phyloP scores from a whole-genome alignment of 2,888 invertebrate species.

The Drepana falcataria region DNA sequence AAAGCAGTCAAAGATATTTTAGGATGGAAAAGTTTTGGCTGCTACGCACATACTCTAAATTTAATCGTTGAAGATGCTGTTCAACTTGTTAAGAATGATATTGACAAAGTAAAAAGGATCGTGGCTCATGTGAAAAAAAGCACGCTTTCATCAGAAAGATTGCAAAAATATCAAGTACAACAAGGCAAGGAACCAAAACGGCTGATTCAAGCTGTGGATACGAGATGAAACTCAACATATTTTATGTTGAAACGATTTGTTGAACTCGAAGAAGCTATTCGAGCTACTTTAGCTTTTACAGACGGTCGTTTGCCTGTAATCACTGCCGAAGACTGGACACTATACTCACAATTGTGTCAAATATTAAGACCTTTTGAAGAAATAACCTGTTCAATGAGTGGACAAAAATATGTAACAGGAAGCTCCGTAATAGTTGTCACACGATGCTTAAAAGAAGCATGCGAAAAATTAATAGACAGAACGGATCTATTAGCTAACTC shows the following conservation, averaged over 20 bases:
- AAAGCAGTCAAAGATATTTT: conserved; percentile 16
- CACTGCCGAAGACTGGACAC: conserved; percentile 16
- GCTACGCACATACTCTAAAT: conserved; percentile 22
- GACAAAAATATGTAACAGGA: conserved; percentile 19
- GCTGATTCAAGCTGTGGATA: conserved; percentile 1
- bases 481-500: not conserved
- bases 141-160: conserved; percentile 10
- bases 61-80: conserved; percentile 17
- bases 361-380: conserved; percentile 19
- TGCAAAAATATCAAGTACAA: conserved; percentile 10
- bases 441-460: conserved; percentile 5
- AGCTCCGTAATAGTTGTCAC: conserved; percentile 18
- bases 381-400: conserved; percentile 14
- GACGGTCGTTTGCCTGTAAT: conserved; percentile 14
- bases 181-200: not conserved
- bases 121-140: conserved; percentile 15
- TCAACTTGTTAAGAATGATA: not conserved
- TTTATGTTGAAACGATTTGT: not conserved
- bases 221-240: not conserved
- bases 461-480: not conserved
- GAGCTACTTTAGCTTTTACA: conserved; percentile 1
- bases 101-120: conserved; percentile 17
- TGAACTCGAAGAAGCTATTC: not conserved
- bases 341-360: conserved; percentile 10
- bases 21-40: conserved; percentile 21